Evolutionary conservation across 2,113 vertebrate species (phyloP).

Genomic region (Alexandromys fortis): DNA sequence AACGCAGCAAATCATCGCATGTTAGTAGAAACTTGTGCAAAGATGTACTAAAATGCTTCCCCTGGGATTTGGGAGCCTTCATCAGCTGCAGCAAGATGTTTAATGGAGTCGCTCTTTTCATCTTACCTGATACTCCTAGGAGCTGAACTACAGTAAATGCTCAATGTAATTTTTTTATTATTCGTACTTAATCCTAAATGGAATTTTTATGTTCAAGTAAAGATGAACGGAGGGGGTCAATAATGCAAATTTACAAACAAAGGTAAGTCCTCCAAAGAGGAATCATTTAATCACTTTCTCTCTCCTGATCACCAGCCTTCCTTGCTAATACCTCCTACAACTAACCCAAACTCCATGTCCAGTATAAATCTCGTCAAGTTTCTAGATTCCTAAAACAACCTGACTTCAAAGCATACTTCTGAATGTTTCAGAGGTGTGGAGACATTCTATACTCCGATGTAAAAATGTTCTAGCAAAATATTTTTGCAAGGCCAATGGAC

Average conservation of each 20-base stretch:
- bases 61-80: neutral
- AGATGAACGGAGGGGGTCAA: neutral
- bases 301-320: neutral
- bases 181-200: constrained; percentile 12
- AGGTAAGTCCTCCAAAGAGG: neutral
- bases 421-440: too few relatives aligned
- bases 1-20: neutral
- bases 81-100: neutral
- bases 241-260: neutral
- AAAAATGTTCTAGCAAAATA: neutral
- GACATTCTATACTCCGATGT: neutral
- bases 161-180: neutral
- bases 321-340: rapidly evolving
- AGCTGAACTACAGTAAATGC: neutral
- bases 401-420: neutral
- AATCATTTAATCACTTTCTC: neutral
- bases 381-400: neutral
- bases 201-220: constrained; percentile 18
- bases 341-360: neutral
- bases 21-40: neutral
- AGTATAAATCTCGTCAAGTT: neutral
- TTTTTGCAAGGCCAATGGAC: neutral
- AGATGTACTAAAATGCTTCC: neutral
- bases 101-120: neutral
- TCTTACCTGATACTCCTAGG: neutral